phyloP scores from a whole-genome alignment of 2,888 invertebrate species.

The Criorhina ranunculi region DNA sequence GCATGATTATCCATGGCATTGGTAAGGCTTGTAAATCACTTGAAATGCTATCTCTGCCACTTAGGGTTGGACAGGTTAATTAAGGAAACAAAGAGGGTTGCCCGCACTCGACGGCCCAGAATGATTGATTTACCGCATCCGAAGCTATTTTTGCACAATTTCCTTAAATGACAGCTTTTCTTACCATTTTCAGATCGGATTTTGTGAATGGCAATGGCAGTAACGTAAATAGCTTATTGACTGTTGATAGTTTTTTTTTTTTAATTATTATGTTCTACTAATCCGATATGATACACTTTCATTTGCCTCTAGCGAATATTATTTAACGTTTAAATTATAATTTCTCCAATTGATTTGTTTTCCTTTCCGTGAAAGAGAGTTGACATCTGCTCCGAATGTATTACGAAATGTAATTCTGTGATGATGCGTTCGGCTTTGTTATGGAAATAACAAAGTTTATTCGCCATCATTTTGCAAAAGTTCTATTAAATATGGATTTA shows the following conservation, averaged over 20 bases:
- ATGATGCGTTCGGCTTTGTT: constrained; percentile 19
- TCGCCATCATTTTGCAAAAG: background rate
- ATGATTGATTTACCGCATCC: constrained; percentile 60
- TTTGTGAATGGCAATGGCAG: constrained; percentile 8
- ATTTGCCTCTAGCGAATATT: constrained; percentile 46
- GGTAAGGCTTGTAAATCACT: constrained; percentile 44
- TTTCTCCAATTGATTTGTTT: constrained; percentile 29
- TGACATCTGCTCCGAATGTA: background rate
- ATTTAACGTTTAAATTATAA: constrained; percentile 49
- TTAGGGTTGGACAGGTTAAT: constrained; percentile 65
- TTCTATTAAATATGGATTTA: background rate
- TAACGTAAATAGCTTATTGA: background rate
- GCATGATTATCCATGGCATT: constrained; percentile 10
- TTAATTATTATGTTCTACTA: constrained; percentile 15
- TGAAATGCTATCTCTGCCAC: constrained; percentile 43
- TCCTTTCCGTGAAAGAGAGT: constrained; percentile 9
- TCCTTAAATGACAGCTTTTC: background rate
- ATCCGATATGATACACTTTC: constrained; percentile 25
- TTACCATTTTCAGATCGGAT: background rate
- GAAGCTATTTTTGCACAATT: constrained; percentile 21
- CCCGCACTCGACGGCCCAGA: constrained; percentile 5
- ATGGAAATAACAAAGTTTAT: constrained; percentile 4
- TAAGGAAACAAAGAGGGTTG: constrained; percentile 58
- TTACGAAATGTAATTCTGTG: constrained; percentile 18
- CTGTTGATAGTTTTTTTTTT: background rate